phyloP scores from a whole-genome alignment of 2,888 invertebrate genomes.

The Coecobrya sp. region DNA sequence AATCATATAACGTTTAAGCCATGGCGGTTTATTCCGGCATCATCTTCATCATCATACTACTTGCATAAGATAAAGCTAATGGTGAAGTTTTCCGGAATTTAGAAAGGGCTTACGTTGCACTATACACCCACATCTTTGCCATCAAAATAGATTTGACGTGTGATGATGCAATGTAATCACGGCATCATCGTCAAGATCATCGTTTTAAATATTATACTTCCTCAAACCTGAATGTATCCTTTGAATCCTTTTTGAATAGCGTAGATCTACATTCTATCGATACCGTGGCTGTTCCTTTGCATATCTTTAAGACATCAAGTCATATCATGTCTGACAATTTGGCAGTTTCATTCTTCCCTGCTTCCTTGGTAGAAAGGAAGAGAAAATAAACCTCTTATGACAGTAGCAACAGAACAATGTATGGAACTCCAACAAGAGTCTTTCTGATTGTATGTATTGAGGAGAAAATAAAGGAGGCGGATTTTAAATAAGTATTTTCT shows the following conservation, averaged over 20 bases:
- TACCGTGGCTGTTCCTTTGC: constrained; percentile 15
- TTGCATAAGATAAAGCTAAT: constrained; percentile 28
- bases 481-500: constrained; percentile 33
- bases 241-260: constrained; percentile 26
- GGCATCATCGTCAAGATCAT: constrained; percentile 50
- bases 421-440: not conserved
- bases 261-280: not conserved
- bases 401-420: not conserved
- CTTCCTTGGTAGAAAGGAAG: not conserved
- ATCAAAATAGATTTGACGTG: constrained; percentile 68
- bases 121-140: constrained; percentile 13
- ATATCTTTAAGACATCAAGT: constrained; percentile 34
- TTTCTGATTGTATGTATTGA: constrained; percentile 26
- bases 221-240: constrained; percentile 10
- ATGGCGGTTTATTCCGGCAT: not conserved
- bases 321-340: constrained; percentile 73
- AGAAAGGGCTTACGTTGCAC: constrained; percentile 54
- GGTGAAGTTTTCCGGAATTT: constrained; percentile 31
- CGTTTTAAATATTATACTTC: constrained; percentile 58
- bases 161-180: constrained; percentile 65
- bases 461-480: not conserved
- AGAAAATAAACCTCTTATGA: constrained; percentile 6
- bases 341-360: constrained; percentile 53
- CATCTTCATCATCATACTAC: constrained; percentile 19
- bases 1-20: not conserved